Conservation (phyloP, 1,140 invertebrate species). For the Trissolcus basalis region DNA sequence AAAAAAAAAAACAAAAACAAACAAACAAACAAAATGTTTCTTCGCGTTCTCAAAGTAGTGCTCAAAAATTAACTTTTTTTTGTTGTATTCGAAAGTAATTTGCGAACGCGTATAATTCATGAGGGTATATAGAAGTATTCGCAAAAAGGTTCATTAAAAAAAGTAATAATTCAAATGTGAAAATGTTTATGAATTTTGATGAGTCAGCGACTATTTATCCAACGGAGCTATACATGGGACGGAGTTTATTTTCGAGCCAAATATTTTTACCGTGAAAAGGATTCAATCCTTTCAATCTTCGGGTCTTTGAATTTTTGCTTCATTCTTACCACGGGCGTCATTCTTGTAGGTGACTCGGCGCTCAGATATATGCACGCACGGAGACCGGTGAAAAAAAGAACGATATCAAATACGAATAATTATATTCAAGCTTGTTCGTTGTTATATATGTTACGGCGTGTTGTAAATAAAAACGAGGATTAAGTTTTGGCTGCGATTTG, state of each 20-base stretch:
- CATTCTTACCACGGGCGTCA: slow-evolving; percentile 27
- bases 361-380: not conserved
- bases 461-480: slow-evolving; percentile 39
- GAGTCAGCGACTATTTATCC: not conserved
- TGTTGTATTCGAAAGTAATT: too few species aligned
- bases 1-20: too few species aligned
- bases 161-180: too few species aligned
- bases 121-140: too few species aligned
- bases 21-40: too few species aligned
- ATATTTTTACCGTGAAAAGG: not conserved
- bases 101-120: too few species aligned
- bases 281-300: slow-evolving; percentile 18
- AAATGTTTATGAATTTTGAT: not conserved
- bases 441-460: slow-evolving; percentile 37
- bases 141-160: too few species aligned
- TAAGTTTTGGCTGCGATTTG: slow-evolving; percentile 45
- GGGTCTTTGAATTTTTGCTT: slow-evolving; percentile 5
- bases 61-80: too few species aligned
- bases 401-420: slow-evolving; percentile 32
- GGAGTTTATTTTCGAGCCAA: not conserved
- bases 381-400: slow-evolving; percentile 22
- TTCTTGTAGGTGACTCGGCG: slow-evolving; percentile 30
- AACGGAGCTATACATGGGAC: not conserved
- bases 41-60: too few species aligned
- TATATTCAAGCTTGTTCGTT: slow-evolving; percentile 38